Percentiles rank a stretch among this genome's conserved stretches.
Conservation (phyloP, 30 jellyfish, hydroid and myxozoan species). For the Aurelia aurita region DNA sequence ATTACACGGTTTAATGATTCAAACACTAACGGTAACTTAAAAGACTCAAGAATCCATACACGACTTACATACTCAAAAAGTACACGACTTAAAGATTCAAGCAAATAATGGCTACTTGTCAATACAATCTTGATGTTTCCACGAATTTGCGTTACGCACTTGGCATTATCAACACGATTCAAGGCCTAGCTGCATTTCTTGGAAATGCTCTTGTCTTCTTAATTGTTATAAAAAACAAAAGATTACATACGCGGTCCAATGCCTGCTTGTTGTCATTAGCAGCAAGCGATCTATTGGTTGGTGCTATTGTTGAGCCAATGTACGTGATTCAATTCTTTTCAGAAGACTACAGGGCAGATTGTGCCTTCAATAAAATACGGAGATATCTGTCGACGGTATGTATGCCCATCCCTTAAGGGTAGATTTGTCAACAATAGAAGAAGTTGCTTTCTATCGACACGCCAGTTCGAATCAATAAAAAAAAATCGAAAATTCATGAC, state of each 20-base stretch:
- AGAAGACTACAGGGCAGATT: conserved; percentile 10
- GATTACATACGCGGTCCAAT: conserved; percentile 40
- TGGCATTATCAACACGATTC: conserved; percentile 27
- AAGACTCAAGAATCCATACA: too few species aligned
- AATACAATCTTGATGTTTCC: neutral
- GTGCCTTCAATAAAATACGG: conserved; percentile 27
- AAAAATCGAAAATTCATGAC: too few species aligned
- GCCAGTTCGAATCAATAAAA: too few species aligned
- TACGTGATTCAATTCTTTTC: conserved; percentile 36
- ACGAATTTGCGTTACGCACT: neutral
- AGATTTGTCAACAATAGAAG: too few species aligned
- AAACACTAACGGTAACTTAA: too few species aligned
- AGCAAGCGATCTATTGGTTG: conserved; percentile 68
- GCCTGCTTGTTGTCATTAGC: conserved; percentile 61
- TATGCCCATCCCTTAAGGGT: neutral
- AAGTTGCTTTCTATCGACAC: too few species aligned
- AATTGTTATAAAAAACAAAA: conserved; percentile 4
- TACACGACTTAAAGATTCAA: too few species aligned
- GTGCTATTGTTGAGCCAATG: conserved; percentile 41
- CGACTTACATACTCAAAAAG: too few species aligned
- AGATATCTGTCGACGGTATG: conserved; percentile 40
- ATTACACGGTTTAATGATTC: too few species aligned
- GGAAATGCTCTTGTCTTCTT: conserved; percentile 38
- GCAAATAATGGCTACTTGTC: neutral
- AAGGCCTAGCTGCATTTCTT: conserved; percentile 15